Percentiles rank a stretch among this genome's conserved stretches.
Evolutionary conservation across 2,888 invertebrate species (phyloP).

Genomic region (Parnassius glacialis): DNA sequence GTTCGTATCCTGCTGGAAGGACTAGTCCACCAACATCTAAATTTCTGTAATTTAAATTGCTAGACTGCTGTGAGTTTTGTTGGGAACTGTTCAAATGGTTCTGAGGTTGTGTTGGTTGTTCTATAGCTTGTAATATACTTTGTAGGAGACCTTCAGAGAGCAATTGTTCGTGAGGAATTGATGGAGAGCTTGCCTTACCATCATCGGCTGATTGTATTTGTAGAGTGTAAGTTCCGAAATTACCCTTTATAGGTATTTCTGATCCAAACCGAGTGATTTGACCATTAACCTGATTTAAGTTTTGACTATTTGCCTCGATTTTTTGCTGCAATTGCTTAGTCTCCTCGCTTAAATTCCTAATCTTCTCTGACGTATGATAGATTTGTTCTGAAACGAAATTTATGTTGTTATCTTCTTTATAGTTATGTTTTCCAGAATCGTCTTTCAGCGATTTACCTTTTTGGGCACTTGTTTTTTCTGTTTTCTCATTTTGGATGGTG

Average conservation of each 20-base stretch:
- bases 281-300: constrained; percentile 44
- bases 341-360: constrained; percentile 62
- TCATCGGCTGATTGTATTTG: constrained; percentile 87
- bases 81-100: constrained; percentile 14
- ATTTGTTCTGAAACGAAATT: constrained; percentile 65
- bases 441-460: constrained; percentile 61
- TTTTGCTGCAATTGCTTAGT: constrained; percentile 67
- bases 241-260: constrained; percentile 77
- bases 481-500: constrained; percentile 48
- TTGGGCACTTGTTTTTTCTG: constrained; percentile 40
- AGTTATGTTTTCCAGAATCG: constrained; percentile 43
- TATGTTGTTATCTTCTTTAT: constrained; percentile 49
- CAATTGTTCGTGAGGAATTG: constrained; percentile 86
- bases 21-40: constrained; percentile 53
- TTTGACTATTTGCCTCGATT: constrained; percentile 54
- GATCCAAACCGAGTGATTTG: constrained; percentile 36
- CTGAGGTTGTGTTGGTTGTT: constrained; percentile 77
- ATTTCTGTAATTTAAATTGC: constrained; percentile 35
- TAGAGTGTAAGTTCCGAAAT: constrained; percentile 85
- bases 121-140: constrained; percentile 90
- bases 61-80: constrained; percentile 6
- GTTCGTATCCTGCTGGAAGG: constrained; percentile 69
- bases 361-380: constrained; percentile 65
- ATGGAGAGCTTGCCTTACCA: constrained; percentile 61
- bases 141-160: constrained; percentile 89